Conservation (phyloP, 2,888 invertebrate genomes). For the Latheticus oryzae region DNA sequence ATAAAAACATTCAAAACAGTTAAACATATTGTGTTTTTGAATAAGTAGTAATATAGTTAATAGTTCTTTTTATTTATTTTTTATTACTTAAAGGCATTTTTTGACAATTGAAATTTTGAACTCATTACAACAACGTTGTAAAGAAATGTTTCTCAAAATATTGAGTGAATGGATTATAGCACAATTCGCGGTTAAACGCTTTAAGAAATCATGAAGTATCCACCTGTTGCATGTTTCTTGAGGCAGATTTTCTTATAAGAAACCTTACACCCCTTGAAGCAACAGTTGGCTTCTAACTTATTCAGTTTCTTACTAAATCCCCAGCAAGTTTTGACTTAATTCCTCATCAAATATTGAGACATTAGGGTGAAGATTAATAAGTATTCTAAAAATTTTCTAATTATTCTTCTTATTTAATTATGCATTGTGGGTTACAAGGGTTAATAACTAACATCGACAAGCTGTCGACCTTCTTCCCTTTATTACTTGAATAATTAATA, state of each 20-base stretch:
- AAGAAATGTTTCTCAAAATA: too few relatives aligned
- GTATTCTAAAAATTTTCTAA: conserved; percentile 34
- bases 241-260: conserved; percentile 45
- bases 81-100: too few relatives aligned
- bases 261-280: conserved; percentile 36
- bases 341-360: conserved; percentile 26
- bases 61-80: too few relatives aligned
- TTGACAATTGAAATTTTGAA: too few relatives aligned
- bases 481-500: conserved; percentile 32
- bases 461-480: conserved; percentile 26
- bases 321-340: conserved; percentile 22
- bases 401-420: conserved; percentile 30
- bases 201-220: conserved; percentile 53
- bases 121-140: too few relatives aligned
- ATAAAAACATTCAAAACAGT: too few relatives aligned
- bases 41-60: too few relatives aligned
- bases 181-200: conserved; percentile 42
- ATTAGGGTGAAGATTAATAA: conserved; percentile 18
- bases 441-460: conserved; percentile 31
- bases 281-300: conserved; percentile 41
- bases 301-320: conserved; percentile 36
- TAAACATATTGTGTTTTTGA: too few relatives aligned
- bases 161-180: too few relatives aligned
- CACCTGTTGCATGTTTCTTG: conserved; percentile 54
- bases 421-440: conserved; percentile 36